phyloP scores from a whole-genome alignment of 2,888 invertebrate genomes.

The Philonicus albiceps region DNA sequence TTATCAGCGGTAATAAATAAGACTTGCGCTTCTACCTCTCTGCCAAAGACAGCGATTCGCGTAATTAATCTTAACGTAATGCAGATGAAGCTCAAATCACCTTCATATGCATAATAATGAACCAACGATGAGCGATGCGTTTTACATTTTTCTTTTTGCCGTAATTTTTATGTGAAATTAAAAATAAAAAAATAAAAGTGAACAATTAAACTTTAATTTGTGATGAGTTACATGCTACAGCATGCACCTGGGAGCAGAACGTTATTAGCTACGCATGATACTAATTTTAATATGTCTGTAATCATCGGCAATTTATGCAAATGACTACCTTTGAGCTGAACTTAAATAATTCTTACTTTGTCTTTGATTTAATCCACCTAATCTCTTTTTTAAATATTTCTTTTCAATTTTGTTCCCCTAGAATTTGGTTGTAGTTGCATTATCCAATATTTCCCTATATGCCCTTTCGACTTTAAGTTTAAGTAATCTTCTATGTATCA shows the following conservation, averaged over 20 bases:
- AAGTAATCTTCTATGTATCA: no score
- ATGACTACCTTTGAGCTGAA: not conserved
- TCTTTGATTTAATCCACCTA: no score
- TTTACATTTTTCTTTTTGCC: not conserved
- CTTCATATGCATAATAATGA: not conserved
- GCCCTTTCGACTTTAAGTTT: no score
- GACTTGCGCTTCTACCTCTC: not conserved
- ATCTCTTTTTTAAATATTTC: no score
- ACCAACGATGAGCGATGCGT: not conserved
- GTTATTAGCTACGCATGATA: not conserved
- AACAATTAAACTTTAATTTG: not conserved
- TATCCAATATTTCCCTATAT: no score
- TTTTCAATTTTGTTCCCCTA: no score
- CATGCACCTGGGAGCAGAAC: not conserved
- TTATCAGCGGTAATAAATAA: not conserved
- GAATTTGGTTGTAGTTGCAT: no score
- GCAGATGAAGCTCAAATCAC: not conserved
- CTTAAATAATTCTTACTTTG: not conserved
- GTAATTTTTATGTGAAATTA: not conserved
- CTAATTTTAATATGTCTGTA: not conserved
- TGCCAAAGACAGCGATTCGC: not conserved
- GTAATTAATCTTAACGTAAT: not conserved
- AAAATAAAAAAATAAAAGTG: not conserved
- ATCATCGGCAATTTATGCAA: not conserved
- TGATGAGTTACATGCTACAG: not conserved